Evolutionary conservation across 2,797 vertebrate species (phyloP), one percentile per base, ranked within the genome.

Genomic region (Sternarchorhynchus goeldii): DNA sequence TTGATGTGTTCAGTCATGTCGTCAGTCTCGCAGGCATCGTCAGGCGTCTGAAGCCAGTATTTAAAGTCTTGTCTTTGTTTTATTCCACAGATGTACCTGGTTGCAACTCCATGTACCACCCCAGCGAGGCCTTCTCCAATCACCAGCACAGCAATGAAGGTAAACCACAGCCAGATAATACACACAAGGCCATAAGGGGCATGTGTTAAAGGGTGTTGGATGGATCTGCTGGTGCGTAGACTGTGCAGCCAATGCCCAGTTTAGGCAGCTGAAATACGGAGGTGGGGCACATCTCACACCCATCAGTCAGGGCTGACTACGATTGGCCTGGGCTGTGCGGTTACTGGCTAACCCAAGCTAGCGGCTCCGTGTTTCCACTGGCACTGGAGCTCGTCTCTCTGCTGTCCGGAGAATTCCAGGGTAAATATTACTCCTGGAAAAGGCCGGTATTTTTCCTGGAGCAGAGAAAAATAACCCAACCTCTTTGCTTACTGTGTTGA

Each of bases 71-170:
- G 21, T 21, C 7, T 64, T 77, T 78, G 18, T 86, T 82, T 81
- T 81, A 68, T 59, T 1, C 84, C 74, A 0, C 81, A 98, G 97
- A 98, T 91, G 92, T 94, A 89, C 92, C 96, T 79, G 94, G 95
- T 75, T 97, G 95, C 82, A 90, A 94, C 18, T 97, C 96, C 0
- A 92, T 93, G 92, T 96, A 96, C 88, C 86, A 94, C 69, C 96
- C 94, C 75, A 87, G 20, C 0, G 95, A 97, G 89, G 90, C 92
- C 71, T 96, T 95, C 80, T 89, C 93, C 0, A 93, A 90, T 81
- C 90, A 91, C 45, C 87, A 93, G 82, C 92, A 92, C 88, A 88
- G 58, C 76, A 82, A 85, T 12, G 88, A 94, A 91, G 96, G 96
- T 96, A 91, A 80, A 0, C 29, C 4, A 12, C 12, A 65, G 29